Conservation (phyloP, 2,888 invertebrate species). For the Norana najaformis region DNA sequence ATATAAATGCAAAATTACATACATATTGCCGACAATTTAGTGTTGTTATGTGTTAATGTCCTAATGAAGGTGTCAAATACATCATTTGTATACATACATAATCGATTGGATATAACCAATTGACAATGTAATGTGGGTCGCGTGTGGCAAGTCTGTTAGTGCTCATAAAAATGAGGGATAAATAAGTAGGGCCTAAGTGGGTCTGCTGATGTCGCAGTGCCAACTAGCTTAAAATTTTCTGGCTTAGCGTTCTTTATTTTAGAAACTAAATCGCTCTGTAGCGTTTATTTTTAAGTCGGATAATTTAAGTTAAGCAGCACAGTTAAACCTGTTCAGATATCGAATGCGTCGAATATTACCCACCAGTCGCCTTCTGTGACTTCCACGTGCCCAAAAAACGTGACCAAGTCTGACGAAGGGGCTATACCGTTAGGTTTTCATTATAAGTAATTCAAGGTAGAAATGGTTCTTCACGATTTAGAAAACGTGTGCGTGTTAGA, state of each 20-base stretch:
- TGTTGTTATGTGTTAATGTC: no score
- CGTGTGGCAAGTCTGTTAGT: neutral
- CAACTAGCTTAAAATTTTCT: neutral
- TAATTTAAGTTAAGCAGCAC: no score
- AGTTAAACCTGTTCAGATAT: neutral
- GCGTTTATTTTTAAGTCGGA: neutral
- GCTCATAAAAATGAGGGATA: neutral
- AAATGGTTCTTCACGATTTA: no score
- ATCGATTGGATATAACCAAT: neutral
- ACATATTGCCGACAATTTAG: neutral
- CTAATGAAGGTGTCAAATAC: neutral
- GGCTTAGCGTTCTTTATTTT: neutral
- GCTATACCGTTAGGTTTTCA: no score
- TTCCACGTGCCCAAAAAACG: no score
- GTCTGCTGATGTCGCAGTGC: neutral
- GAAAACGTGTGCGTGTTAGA: no score
- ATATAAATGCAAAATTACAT: no score
- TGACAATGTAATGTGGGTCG: neutral
- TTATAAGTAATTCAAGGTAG: no score
- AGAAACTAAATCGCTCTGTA: neutral
- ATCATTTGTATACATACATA: no score
- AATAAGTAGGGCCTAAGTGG: neutral
- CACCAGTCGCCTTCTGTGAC: neutral
- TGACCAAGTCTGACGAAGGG: no score
- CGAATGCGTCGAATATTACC: neutral